phyloP scores from a whole-genome alignment of 1,140 invertebrate species.

The Drosophila ananassae region DNA sequence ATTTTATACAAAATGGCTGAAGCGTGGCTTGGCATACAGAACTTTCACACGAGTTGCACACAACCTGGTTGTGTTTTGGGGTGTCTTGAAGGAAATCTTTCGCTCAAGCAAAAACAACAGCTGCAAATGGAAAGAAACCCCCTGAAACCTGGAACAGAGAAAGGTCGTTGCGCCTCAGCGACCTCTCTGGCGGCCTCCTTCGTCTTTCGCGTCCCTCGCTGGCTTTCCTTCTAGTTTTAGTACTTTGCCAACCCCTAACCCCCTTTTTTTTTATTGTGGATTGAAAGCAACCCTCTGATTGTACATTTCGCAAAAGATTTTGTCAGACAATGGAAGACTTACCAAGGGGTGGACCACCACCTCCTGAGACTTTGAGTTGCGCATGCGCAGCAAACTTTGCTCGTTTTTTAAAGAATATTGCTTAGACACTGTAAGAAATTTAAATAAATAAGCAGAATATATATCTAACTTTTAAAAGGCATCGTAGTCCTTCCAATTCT shows the following conservation, averaged over 20 bases:
- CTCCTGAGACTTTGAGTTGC: conserved; percentile 39
- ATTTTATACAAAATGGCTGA: conserved; percentile 71
- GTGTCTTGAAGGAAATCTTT: conserved; percentile 69
- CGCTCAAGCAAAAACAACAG: conserved; percentile 67
- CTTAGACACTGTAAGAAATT: conserved; percentile 11
- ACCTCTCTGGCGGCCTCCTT: conserved; percentile 50
- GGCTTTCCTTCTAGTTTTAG: neutral
- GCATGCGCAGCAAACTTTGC: conserved; percentile 63
- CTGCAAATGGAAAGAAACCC: conserved; percentile 53
- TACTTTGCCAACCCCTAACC: conserved; percentile 9
- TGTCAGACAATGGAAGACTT: conserved; percentile 17
- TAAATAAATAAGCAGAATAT: no score
- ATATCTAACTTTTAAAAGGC: no score
- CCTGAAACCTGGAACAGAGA: conserved; percentile 48
- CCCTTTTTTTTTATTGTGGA: conserved; percentile 18
- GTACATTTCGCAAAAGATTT: conserved; percentile 61
- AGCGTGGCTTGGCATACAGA: conserved; percentile 62
- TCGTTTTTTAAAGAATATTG: conserved; percentile 68
- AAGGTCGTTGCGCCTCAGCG: conserved; percentile 78
- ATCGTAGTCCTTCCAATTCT: neutral
- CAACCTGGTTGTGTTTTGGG: conserved; percentile 47
- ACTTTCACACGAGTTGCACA: conserved; percentile 77
- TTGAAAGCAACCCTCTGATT: conserved; percentile 43
- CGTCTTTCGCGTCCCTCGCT: neutral
- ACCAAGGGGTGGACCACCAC: conserved; percentile 54